Evolutionary conservation across 2,888 invertebrate species (phyloP), one percentile per base, ranked within the genome.

Genomic region (Mimas tiliae): DNA sequence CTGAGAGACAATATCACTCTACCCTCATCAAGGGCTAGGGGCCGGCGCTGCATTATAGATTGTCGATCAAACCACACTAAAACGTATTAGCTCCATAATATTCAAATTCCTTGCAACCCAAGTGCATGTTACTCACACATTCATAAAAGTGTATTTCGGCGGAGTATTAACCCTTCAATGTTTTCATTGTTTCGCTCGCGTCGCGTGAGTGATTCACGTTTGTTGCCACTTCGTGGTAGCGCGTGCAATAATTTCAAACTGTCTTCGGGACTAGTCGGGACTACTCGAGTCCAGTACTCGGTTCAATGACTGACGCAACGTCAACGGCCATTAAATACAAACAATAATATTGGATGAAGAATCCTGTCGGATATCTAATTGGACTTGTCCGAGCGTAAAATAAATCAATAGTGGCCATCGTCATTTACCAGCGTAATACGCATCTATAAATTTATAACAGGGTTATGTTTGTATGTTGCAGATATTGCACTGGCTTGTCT

Each of bases 281-380:
- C 51, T 64, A 50, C 45, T 27, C 63, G 42, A 62, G 65, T 69
- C 68, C 74, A 73, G 63, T 66, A 71, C 72, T 74, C 71, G 70
- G 77, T 75, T 76, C 77, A 77, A 72, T 74, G 75, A 77, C 77
- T 76, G 77, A 74, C 65, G 70, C 71, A 72, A 71, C 70, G 69
- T 69, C 51, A 52, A 65, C 70, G 70, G 67, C 65, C 77, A 76
- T 76, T 77, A 77, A 74, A 77, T 76, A 75, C 70, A 76, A 67
- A 74, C 77, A 74, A 70, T 75, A 77, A 72, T 72, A 68, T 70
- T 69, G 74, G 76, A 58, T 42, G 73, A 78, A 76, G 70, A 72
- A 74, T 67, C 66, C 69, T 73, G 67, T 74, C 70, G 71, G 58
- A 58, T 58, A 58, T 58, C 58, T 38, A 58, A 58, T 58, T 58